phyloP scores from a whole-genome alignment of 1,140 invertebrate species.

The Lanistes nyassanus region DNA sequence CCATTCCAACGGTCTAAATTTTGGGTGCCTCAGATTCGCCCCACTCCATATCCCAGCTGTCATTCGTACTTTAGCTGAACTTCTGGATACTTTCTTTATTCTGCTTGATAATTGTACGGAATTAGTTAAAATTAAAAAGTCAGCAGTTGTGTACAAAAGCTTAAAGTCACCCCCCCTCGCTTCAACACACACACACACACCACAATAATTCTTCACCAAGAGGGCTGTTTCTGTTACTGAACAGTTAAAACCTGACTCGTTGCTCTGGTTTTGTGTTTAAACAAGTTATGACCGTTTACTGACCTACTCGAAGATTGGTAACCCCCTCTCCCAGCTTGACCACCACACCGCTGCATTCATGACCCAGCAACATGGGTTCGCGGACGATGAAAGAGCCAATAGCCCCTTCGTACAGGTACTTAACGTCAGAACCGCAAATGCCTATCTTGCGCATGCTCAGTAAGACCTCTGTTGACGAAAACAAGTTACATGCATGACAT shows the following conservation, averaged over 20 bases:
- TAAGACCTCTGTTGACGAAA: slow-evolving; percentile 84
- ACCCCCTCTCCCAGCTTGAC: slow-evolving; percentile 66
- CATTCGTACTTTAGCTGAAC: background rate
- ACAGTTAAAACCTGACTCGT: no score
- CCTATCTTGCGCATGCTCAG: slow-evolving; percentile 89
- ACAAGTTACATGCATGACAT: background rate
- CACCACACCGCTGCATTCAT: slow-evolving; percentile 60
- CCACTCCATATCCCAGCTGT: background rate
- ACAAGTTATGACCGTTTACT: background rate
- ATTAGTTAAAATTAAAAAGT: no score
- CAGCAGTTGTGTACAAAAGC: no score
- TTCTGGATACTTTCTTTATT: no score
- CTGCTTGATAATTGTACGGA: no score
- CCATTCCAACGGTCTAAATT: background rate
- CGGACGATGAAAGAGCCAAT: slow-evolving; percentile 70
- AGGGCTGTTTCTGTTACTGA: no score
- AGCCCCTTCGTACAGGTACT: slow-evolving; percentile 83
- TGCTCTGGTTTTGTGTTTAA: no score
- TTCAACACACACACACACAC: no score
- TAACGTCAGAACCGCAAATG: slow-evolving; percentile 95
- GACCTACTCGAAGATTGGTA: slow-evolving; percentile 57
- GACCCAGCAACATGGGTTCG: slow-evolving; percentile 58
- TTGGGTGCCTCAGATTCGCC: background rate
- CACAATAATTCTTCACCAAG: no score
- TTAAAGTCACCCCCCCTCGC: no score